Evolutionary conservation across 2,113 vertebrate species (phyloP).

Genomic region (Corythaixoides concolor): DNA sequence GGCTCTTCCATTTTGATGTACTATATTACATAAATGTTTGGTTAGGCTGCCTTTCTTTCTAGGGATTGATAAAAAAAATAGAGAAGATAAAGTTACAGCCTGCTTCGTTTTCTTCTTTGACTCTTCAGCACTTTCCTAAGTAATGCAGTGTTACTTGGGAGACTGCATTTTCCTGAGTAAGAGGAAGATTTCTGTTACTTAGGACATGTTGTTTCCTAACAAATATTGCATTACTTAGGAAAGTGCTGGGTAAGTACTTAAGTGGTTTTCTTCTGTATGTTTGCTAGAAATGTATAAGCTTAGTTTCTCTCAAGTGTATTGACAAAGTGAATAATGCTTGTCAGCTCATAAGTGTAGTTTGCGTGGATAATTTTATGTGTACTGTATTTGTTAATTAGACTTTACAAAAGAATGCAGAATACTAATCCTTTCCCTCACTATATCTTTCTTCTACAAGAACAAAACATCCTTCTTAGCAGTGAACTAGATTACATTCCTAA

Average conservation of each 20-base stretch:
- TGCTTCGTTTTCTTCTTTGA: neutral
- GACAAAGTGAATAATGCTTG: neutral
- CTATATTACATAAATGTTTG: accelerated
- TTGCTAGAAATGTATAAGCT: neutral
- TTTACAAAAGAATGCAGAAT: neutral
- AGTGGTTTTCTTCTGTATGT: neutral
- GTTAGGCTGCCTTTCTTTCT: neutral
- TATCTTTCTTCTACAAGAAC: neutral
- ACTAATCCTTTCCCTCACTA: neutral
- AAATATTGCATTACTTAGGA: neutral
- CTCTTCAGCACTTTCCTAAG: neutral
- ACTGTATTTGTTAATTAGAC: neutral
- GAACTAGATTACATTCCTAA: neutral
- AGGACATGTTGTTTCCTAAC: neutral
- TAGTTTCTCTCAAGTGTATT: neutral
- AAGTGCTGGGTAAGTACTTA: neutral
- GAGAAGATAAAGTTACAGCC: neutral
- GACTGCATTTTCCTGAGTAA: neutral
- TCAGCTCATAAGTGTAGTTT: neutral
- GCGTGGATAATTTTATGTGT: neutral
- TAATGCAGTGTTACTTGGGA: neutral
- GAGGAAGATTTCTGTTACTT: neutral
- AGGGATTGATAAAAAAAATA: neutral
- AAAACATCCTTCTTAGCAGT: neutral
- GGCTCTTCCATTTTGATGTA: neutral